Evolutionary conservation across 2,797 vertebrate species (phyloP).

Genomic region (Sarcoramphus papa): DNA sequence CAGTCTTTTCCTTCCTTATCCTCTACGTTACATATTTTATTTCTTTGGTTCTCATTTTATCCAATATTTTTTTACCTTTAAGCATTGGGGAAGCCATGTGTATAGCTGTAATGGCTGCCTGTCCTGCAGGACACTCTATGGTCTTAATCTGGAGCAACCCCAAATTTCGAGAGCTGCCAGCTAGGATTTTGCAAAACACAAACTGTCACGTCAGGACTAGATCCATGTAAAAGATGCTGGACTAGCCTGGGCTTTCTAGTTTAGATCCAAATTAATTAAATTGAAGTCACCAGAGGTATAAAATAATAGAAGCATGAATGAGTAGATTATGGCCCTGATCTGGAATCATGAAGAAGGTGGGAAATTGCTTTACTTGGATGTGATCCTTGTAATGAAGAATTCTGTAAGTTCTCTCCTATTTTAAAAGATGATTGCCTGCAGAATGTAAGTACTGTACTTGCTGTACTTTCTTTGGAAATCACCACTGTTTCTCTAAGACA

Average conservation of each 20-base stretch:
- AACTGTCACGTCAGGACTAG: neutral
- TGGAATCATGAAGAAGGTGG: neutral
- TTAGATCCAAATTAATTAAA: neutral
- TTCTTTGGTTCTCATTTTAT: neutral
- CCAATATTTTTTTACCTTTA: rapidly evolving
- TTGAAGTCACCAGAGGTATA: neutral
- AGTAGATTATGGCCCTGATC: neutral
- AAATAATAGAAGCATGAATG: neutral
- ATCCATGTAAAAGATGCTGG: rapidly evolving
- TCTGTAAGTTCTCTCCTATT: neutral
- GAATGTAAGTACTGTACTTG: neutral
- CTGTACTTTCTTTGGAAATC: neutral
- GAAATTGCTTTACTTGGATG: neutral
- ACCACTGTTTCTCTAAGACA: neutral
- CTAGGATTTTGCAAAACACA: neutral
- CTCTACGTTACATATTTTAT: neutral
- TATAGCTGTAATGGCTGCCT: neutral
- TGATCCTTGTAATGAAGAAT: neutral
- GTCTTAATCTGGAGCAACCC: neutral
- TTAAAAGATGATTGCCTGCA: neutral
- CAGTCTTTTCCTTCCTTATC: neutral
- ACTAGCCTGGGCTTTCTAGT: neutral
- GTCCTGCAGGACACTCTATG: neutral
- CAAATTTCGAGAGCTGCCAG: neutral
- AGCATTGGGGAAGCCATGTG: rapidly evolving